phyloP scores from a whole-genome alignment of 2,888 invertebrate species.

The Lamellibrachia columna region DNA sequence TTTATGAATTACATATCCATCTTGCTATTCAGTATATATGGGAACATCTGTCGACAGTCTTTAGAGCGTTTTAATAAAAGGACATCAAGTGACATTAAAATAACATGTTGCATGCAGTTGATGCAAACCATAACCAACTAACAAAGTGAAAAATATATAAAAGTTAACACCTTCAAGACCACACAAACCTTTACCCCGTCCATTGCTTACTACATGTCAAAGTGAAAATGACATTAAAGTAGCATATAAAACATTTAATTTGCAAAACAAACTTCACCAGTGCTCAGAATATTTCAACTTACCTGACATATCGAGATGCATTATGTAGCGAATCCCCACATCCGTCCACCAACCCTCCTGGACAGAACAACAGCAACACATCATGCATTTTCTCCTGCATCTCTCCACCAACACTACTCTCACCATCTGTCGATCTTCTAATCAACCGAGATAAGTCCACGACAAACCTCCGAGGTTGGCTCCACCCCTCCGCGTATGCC shows the following conservation, averaged over 20 bases:
- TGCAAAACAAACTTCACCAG: neutral
- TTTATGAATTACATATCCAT: too few relatives aligned
- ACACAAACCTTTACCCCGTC: neutral
- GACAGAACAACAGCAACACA: neutral
- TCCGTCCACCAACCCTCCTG: neutral
- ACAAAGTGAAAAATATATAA: neutral
- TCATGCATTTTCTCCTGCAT: neutral
- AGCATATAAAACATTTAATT: neutral
- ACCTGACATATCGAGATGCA: neutral
- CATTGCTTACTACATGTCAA: neutral
- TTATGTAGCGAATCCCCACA: neutral
- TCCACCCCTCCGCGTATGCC: conserved; percentile 30
- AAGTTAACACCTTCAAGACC: neutral
- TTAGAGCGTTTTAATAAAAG: too few relatives aligned
- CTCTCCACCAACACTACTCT: neutral
- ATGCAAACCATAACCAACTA: neutral
- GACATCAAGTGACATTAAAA: too few relatives aligned
- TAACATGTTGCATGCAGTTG: too few relatives aligned
- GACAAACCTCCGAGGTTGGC: conserved; percentile 34
- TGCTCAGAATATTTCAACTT: neutral
- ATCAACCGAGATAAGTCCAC: conserved; percentile 30
- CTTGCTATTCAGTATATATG: too few relatives aligned
- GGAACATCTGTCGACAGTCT: too few relatives aligned
- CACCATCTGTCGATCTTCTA: neutral
- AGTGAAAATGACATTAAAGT: too few relatives aligned